Evolutionary conservation across 2,797 vertebrate genomes (phyloP).

Genomic region (Urophycis tenuis): DNA sequence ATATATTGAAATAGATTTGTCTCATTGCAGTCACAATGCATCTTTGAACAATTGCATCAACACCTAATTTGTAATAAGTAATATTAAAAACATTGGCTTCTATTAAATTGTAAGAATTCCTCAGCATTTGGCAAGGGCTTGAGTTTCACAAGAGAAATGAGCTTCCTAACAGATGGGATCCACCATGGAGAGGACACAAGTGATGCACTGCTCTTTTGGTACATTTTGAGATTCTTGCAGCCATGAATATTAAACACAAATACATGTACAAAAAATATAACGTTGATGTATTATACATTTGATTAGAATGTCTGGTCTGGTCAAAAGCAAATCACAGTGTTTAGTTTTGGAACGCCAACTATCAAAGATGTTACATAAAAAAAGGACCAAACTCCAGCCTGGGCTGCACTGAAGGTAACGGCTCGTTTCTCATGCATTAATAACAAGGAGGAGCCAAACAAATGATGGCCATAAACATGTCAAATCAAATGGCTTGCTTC

Average conservation of each 20-base stretch:
- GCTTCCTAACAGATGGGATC: conserved; percentile 20
- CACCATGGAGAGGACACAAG: conserved; percentile 10
- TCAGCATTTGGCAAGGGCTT: conserved; percentile 48
- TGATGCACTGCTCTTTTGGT: conserved; percentile 5
- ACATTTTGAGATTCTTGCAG: conserved; percentile 14
- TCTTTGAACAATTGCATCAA: conserved; percentile 41
- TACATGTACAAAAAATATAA: background rate
- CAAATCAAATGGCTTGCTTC: conserved; percentile 67
- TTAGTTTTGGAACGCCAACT: conserved; percentile 47
- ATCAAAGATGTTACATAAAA: conserved; percentile 44
- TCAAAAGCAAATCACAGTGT: conserved; percentile 69
- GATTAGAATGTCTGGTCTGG: conserved; percentile 34
- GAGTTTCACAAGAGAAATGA: conserved; percentile 21
- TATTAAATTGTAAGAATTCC: conserved; percentile 22
- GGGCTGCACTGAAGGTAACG: conserved; percentile 52
- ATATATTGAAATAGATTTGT: conserved; percentile 48
- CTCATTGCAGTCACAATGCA: conserved; percentile 50
- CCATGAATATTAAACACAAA: conserved; percentile 9
- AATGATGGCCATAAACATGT: conserved; percentile 64
- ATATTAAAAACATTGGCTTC: conserved; percentile 42
- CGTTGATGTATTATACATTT: conserved; percentile 10
- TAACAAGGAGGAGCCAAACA: conserved; percentile 51
- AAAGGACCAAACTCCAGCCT: conserved; percentile 44
- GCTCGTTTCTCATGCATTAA: conserved; percentile 64
- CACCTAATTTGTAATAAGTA: conserved; percentile 34